Conservation (phyloP, 2,113 vertebrate genomes). For the Archilochus colubris region DNA sequence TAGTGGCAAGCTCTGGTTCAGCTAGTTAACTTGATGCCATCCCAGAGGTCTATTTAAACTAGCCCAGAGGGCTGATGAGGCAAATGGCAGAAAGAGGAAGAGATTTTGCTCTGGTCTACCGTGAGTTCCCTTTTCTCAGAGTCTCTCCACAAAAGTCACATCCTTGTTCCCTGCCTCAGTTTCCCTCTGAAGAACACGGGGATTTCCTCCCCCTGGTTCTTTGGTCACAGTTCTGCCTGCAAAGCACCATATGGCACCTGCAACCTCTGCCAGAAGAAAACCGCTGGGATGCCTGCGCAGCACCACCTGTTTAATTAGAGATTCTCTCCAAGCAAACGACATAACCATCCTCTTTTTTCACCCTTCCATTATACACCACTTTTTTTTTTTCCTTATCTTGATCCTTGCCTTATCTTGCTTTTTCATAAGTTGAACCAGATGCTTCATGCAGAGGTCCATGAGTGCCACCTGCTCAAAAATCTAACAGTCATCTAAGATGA, state of each 20-base stretch:
- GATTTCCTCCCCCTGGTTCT: neutral
- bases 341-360: neutral
- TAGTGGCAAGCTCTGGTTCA: neutral
- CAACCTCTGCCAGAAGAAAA: neutral
- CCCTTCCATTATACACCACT: neutral
- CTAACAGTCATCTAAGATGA: too few species aligned
- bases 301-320: neutral
- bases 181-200: neutral
- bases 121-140: neutral
- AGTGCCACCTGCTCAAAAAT: neutral
- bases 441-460: too few species aligned
- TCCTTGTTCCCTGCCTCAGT: neutral
- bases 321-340: rapidly evolving
- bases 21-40: rapidly evolving
- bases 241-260: neutral
- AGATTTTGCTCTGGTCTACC: neutral
- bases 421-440: too few species aligned
- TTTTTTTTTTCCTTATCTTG: neutral
- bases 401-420: neutral
- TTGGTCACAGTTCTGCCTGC: neutral
- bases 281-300: neutral
- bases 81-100: neutral
- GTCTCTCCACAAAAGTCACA: rapidly evolving
- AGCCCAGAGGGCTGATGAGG: neutral
- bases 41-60: neutral